Evolutionary conservation across 2,888 invertebrate species (phyloP), one percentile per base, ranked within the genome.

Genomic region (Aphidius colemani): DNA sequence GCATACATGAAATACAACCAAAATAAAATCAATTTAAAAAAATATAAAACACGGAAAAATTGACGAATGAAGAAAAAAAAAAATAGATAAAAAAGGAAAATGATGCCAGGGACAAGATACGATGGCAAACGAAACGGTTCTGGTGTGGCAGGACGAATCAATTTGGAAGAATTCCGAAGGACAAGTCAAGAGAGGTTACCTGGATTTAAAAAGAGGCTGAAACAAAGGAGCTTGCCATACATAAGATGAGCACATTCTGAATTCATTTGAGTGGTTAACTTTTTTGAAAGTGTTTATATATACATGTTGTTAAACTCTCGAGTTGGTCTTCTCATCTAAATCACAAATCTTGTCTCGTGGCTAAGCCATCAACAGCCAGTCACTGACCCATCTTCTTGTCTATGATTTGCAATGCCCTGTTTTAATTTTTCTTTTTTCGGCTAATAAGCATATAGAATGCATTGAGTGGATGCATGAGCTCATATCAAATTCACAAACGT

Each of bases 301-400:
- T 57, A 40, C 30, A 39, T 57, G 45, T 57, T 57, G 57, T 45
- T 40, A n/a, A 39, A 57, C 55, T 43, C 57, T 57, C 18, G 40
- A 46, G 46, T n/a, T 40, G n/a, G 40, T 30, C 30, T 30, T 30
- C 80, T 81, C 81, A 82, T 82, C 80, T 81, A 80, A 81, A 80
- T 81, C 79, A 78, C 80, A 80, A 82, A 81, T 81, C 80, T 77
- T 72, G 18, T 59, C 44, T 41, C 49, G 46, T 70, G 70, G 67
- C 74, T 74, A 72, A 51, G 40, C 40, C 39, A 51, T 51, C 30
- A 10, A 48, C 49, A 49, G 8, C 13, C 10, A 49, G 30, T 30
- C 72, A 78, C 76, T 78, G 75, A 73, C 75, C 75, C 78, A 77
- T 77, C 78, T 76, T 74, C 73, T 73, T 73, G 75, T 71, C 74